Base-by-base conservation (phyloP, 2,797 vertebrate species). In the Strix occidentalis region DNA sequence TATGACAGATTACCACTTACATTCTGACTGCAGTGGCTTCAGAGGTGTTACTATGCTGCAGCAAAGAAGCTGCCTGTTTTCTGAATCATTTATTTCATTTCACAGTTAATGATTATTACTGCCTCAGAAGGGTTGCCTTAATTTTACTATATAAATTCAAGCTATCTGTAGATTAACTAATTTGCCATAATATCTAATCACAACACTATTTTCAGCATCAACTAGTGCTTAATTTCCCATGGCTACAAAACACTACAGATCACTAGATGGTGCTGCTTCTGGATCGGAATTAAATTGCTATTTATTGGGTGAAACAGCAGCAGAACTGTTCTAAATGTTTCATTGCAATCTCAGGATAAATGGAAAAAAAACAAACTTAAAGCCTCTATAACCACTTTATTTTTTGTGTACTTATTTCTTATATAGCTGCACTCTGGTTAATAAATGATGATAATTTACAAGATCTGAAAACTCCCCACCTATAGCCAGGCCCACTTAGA, bases 191-290 rank as follows among this genome's bases (percentile, higher is more conserved):
- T 31, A 46, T 35, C 11, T 48, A 82, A 25, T 28, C 74, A 24
- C 33, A 85, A 28, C 13, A n/a, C 16, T 13, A 15, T 57, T 93
- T 78, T 51, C 50, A 43, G 19, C 60, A 56, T 56, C 29, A 41
- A 2, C 13, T 63, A 20, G 19, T 35, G 8, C 14, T 48, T 61
- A 5, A 82, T 72, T 84, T 88, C 50, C 35, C 46, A 25, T 76
- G 24, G 24, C 28, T 35, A 60, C 16, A 54, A 61, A 85, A 50
- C 25, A 31, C 7, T 57, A 14, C 13, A 51, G 54, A 81, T 94
- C 91, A 93, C 85, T 97, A 97, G 96, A 95, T 95, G 96, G 93
- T 96, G 95, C 94, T 97, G 37, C 87, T 96, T 72, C n/a, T 83
- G 90, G 72, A 24, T 82, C 8, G 14, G 60, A 81, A 20, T 68